Evolutionary conservation across 1,140 invertebrate species (phyloP), one percentile per base, ranked within the genome.

Genomic region (Caerostris darwini): DNA sequence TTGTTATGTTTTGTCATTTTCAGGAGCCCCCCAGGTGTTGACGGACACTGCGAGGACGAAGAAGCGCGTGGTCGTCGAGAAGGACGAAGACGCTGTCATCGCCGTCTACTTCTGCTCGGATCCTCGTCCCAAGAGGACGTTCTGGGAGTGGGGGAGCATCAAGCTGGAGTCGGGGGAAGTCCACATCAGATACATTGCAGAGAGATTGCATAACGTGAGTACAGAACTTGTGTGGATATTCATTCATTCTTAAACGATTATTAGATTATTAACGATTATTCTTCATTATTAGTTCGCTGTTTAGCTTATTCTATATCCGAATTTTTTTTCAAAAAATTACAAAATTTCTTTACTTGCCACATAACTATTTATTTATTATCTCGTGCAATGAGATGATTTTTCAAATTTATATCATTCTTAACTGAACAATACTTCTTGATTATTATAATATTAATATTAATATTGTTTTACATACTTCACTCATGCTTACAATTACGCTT

Each of bases 91-190:
- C 58, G 95, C 95, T 4, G 56, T 92, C 19, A 94, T 95, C 19
- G 87, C 93, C 12, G 92, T 95, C 7, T 90, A 88, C 17, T 95
- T 95, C 82, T 95, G 95, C 69, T 93, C 95, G 2, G 95, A 95
- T 94, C 95, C 95, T 1, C 17, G 64, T 5, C 95, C 95, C 2
- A 86, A n/a, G 12, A 85, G 94, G 59, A 71, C 95, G 3, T 93
- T 86, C 61, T 95, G 95, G 95, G 94, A 94, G 56, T 95, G 95
- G 95, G 95, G 95, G 3, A 95, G 94, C 50, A 88, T 95, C 58
- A 94, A 94, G 19, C n/a, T 95, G 7, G 93, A 95, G 12, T 67
- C 93, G 1, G 94, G 93, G 2, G 67, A 94, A 50, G 69, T 50
- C 8, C 90, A 87, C 6, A 83, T 94, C 4, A 56, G 95, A 58